Base-by-base conservation (phyloP, 2,888 invertebrate species). In the Hirtodrosophila alboralis region DNA sequence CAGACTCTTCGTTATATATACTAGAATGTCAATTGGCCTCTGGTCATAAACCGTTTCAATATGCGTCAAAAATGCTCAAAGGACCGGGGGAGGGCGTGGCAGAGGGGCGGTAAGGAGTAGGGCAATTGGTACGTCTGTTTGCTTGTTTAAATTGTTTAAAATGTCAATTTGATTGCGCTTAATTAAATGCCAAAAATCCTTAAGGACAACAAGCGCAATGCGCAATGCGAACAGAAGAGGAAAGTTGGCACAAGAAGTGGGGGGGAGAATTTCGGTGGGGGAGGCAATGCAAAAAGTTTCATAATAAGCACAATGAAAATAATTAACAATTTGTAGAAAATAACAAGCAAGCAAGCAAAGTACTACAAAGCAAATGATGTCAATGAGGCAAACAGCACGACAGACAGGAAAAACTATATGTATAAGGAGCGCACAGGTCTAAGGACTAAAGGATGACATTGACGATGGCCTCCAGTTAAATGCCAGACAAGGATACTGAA, bases 101-200 rank as follows among this genome's bases (percentile, higher is more conserved):
- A n/a, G 14, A 30, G 28, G 48, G 48, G 51, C 34, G 43, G 43
- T 16, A 28, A 3, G 2, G 16, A 33, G 18, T 8, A 7, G 41
- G 41, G 41, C 49, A 67, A 72, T 53, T 49, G 57, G 51, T 65
- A 51, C 51, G 71, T 62, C 71, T 80, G 72, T 81, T 79, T 79
- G 84, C 72, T 69, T 68, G 80, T 75, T 84, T 84, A 79, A 86
- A 87, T 86, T 84, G 84, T 86, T 79, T 80, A 84, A 81, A 87
- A 87, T 87, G 84, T 84, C 84, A 87, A 87, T 80, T 87, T 87
- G 76, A 86, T 84, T 87, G 81, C 69, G 70, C 84, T 80, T 86
- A 87, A 86, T 86, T 86, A 84, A 86, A 86, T 81, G 87, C 81
- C 73, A 72, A 63, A 73, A 85, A 84, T 81, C 80, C 84, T 80